These are phyloP conservation scores for Argya squamiceps DNA, from an alignment of 2,797 vertebrate genomes.

Conservation along the genomic window DNA sequence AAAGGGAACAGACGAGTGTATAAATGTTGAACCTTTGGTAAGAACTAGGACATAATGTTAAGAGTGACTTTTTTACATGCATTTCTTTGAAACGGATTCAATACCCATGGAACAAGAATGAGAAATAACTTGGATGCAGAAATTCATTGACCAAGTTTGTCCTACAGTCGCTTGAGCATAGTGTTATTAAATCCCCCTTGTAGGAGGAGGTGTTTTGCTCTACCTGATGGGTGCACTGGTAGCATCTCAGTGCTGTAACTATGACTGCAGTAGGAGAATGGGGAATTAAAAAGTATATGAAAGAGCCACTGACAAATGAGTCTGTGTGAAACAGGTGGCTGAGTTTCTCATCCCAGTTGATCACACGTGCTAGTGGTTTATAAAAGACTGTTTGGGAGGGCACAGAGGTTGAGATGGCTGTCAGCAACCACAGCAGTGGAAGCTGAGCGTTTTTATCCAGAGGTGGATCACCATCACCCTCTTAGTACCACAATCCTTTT, in stretches of 20 bases:
- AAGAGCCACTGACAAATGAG: background rate
- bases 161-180: background rate
- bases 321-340: background rate
- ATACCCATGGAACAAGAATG: accelerated
- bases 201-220: background rate
- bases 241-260: background rate
- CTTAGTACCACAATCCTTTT: background rate
- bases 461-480: background rate
- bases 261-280: background rate
- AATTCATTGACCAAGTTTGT: background rate
- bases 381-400: background rate
- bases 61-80: background rate
- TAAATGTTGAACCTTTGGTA: background rate
- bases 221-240: accelerated
- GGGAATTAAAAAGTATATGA: too few species aligned
- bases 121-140: background rate
- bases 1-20: background rate
- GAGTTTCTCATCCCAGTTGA: background rate
- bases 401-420: background rate
- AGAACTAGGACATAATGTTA: background rate
- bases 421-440: background rate
- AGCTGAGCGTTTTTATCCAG: background rate
- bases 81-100: background rate
- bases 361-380: accelerated
- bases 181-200: background rate